These are phyloP conservation scores for Salticus scenicus DNA, from an alignment of 2,888 invertebrate species.

Conservation along the genomic window DNA sequence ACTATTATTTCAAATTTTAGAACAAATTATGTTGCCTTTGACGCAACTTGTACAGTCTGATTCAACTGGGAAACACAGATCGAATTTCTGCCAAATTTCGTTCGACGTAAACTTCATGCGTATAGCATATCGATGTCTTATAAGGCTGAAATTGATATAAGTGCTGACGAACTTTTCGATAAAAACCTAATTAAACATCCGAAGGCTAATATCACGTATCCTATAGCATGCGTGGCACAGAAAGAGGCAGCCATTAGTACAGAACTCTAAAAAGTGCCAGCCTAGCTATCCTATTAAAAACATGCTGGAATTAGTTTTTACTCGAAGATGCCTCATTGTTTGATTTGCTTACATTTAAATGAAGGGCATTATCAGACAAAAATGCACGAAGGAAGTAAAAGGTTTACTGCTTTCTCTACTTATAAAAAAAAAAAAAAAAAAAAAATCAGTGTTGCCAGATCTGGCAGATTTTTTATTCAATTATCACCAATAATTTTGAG, in stretches of 20 bases:
- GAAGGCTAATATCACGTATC: no score
- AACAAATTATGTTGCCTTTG: not conserved
- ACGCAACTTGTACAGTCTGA: not conserved
- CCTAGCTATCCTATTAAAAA: no score
- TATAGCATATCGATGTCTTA: no score
- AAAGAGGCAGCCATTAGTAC: not conserved
- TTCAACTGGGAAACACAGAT: not conserved
- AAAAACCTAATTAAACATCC: not conserved
- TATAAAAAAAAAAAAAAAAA: no score
- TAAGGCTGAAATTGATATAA: no score
- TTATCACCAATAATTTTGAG: no score
- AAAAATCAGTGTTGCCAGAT: no score
- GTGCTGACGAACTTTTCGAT: constrained; percentile 15
- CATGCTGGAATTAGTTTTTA: no score
- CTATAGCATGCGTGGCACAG: not conserved
- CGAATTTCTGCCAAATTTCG: constrained; percentile 4
- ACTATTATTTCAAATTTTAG: not conserved
- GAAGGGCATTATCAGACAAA: constrained; percentile 11
- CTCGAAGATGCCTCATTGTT: no score
- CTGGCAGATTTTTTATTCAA: no score
- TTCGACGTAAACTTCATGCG: not conserved
- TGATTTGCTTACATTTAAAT: no score
- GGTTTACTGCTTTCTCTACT: not conserved
- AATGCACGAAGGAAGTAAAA: not conserved
- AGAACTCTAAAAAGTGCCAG: no score